Evolutionary conservation across 2,888 invertebrate genomes (phyloP).

Genomic region (Tipula confusa): DNA sequence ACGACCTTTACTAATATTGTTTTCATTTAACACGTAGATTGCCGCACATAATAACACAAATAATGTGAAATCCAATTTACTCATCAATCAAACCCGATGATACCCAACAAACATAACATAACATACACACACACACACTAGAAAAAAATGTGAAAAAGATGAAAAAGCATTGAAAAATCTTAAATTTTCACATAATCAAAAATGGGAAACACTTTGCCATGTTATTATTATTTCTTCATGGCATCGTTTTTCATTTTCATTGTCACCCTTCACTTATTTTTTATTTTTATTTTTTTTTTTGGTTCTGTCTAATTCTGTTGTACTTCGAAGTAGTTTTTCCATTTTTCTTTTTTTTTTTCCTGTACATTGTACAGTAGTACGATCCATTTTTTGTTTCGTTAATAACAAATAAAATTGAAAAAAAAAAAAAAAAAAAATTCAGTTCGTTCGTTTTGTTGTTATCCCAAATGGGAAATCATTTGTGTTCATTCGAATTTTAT

Average conservation of each 20-base stretch:
- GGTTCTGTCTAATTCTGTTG: background rate
- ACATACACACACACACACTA: background rate
- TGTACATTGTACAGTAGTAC: background rate
- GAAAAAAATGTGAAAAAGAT: background rate
- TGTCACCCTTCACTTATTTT: conserved; percentile 25
- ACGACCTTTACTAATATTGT: conserved; percentile 13
- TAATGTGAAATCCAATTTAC: background rate
- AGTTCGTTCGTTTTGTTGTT: background rate
- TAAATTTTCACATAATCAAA: background rate
- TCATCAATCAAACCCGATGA: conserved; percentile 20
- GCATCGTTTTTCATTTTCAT: conserved; percentile 20
- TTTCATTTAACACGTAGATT: background rate
- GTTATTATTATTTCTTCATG: background rate
- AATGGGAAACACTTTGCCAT: conserved; percentile 14
- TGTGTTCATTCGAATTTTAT: conserved; percentile 20
- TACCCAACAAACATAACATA: background rate
- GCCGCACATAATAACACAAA: background rate
- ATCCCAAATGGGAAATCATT: conserved; percentile 25
- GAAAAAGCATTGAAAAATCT: background rate
- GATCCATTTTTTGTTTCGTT: background rate
- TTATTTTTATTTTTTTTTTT: background rate
- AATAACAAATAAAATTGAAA: background rate
- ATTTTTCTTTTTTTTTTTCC: background rate
- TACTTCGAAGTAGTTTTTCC: conserved; percentile 3
- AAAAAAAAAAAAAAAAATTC: too few species aligned